A percentile compares a stretch with the other conserved stretches of the same genome.
phyloP scores from a whole-genome alignment of 2,113 vertebrate species.

The Ibidorhyncha struthersii region DNA sequence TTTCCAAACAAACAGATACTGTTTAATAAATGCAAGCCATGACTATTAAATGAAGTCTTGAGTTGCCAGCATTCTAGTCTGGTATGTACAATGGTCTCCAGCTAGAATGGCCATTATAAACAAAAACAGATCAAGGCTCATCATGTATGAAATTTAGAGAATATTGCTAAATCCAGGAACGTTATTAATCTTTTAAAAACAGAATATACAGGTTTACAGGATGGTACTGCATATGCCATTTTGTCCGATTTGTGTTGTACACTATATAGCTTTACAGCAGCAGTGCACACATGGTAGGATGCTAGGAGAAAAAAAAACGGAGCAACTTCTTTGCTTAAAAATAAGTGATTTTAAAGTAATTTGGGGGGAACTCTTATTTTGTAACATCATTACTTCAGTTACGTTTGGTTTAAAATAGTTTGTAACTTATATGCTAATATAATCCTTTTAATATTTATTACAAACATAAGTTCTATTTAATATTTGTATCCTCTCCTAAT shows the following conservation, averaged over 20 bases:
- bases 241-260: neutral
- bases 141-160: neutral
- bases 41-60: neutral
- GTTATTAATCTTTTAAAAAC: neutral
- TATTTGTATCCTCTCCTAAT: neutral
- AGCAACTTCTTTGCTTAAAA: constrained; percentile 13
- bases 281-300: neutral
- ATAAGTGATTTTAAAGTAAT: neutral
- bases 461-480: neutral
- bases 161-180: neutral
- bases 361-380: neutral
- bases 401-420: neutral
- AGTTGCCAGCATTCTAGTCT: neutral
- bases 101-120: neutral
- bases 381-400: neutral
- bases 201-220: neutral
- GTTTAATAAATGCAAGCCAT: neutral
- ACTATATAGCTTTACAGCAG: neutral
- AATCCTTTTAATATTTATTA: constrained; percentile 4
- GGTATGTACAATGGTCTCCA: neutral
- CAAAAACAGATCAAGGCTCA: neutral
- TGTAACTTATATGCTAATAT: neutral
- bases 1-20: neutral
- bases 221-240: neutral
- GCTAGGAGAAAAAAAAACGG: neutral